Evolutionary conservation across 1,140 invertebrate genomes (phyloP).

Genomic region (Gonioctena quinquepunctata): DNA sequence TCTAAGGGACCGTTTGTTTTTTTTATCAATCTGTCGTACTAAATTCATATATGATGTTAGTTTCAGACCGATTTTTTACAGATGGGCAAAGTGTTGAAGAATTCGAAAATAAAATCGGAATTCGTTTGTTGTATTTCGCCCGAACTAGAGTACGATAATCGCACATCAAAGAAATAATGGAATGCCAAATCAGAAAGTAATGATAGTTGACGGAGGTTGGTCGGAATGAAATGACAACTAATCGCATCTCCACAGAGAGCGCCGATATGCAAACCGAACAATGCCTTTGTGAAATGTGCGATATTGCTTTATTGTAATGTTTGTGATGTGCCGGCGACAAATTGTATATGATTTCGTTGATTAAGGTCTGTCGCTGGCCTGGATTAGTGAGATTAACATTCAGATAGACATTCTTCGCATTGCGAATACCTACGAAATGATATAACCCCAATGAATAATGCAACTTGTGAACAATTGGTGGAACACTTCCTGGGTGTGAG

Average conservation of each 20-base stretch:
- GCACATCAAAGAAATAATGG: conserved; percentile 5
- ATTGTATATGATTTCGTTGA: conserved; percentile 18
- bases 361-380: conserved; percentile 8
- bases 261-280: conserved; percentile 8
- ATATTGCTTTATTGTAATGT: conserved; percentile 6
- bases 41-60: no score
- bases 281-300: conserved; percentile 22
- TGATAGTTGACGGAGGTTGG: conserved; percentile 19
- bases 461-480: no score
- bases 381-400: conserved; percentile 10
- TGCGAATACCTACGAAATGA: background rate
- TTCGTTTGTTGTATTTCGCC: no score
- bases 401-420: conserved; percentile 8
- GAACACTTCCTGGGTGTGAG: no score
- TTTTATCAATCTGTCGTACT: no score
- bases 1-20: no score
- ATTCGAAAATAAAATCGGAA: no score
- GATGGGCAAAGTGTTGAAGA: no score
- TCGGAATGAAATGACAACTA: conserved; percentile 17
- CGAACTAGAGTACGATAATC: no score
- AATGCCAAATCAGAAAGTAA: conserved; percentile 18
- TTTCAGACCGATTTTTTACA: no score
- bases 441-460: background rate
- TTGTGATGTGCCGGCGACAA: conserved; percentile 17
- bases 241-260: conserved; percentile 7